A percentile compares a stretch with the other conserved stretches of the same genome.
Conservation (phyloP, 1,140 invertebrate genomes). For the Hesperophylax magnus region DNA sequence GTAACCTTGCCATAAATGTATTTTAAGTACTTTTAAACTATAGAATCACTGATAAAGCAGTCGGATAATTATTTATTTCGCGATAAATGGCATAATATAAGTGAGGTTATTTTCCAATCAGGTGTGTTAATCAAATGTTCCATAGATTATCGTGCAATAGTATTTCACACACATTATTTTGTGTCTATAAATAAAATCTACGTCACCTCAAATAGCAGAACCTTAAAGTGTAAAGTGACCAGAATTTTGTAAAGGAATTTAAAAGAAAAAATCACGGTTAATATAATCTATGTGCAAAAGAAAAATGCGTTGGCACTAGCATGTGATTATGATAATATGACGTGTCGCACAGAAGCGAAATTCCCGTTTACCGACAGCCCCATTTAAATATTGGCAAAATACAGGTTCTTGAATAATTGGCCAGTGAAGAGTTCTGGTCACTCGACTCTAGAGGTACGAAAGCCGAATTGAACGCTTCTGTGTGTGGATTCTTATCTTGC, state of each 20-base stretch:
- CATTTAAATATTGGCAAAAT: too few relatives aligned
- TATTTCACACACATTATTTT: not conserved
- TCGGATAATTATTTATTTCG: not conserved
- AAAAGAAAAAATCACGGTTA: not conserved
- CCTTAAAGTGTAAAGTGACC: not conserved
- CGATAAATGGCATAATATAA: not conserved
- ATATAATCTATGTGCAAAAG: not conserved
- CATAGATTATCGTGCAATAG: not conserved
- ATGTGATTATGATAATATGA: too few relatives aligned
- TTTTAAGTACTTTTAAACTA: too few relatives aligned
- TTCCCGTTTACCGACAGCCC: too few relatives aligned
- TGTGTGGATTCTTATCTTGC: not conserved
- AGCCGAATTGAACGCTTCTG: not conserved
- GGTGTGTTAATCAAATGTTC: not conserved
- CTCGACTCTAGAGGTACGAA: too few relatives aligned
- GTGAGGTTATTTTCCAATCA: conserved; percentile 15
- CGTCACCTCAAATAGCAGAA: not conserved
- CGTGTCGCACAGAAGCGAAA: too few relatives aligned
- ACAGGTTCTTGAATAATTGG: too few relatives aligned
- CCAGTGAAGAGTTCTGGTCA: too few relatives aligned
- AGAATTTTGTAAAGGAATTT: not conserved
- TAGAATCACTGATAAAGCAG: too few relatives aligned
- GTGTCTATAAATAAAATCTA: not conserved
- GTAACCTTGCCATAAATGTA: too few relatives aligned
- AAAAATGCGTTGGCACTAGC: not conserved